Base-by-base conservation (phyloP, 2,113 vertebrate species). In the Lycocorax pyrrhopterus region DNA sequence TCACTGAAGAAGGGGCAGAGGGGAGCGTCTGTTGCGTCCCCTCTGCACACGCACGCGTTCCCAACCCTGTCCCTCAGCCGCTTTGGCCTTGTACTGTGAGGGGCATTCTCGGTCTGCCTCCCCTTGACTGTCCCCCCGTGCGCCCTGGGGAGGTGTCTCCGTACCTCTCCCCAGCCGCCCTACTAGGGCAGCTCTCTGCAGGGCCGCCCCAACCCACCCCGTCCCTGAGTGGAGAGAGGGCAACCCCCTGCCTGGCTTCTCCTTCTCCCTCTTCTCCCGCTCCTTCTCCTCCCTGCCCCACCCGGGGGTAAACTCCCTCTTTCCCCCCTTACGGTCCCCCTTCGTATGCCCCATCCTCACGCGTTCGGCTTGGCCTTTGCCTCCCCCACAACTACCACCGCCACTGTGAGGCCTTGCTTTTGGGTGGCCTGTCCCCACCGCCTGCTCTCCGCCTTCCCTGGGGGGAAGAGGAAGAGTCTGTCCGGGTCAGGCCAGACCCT, bases 321-420 rank as follows among this genome's bases (percentile, higher is more conserved):
- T 73, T 11, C 39, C 18, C 81, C 56, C 44, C 3, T 51, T 55
- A 18, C 0, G 0, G 23, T 25, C 13, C 56, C 59, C 27, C 11
- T 83, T 27, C 0, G 0, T 84, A 21, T 59, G 22, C 35, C 81
- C 78, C 33, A 6, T 81, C 87, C 85, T 59, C 1, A 1, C 0
- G 10, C 13, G 8, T 95, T 77, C 14, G 63, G 90, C 93, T 95
- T 84, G 94, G 86, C 94, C 93, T 95, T 96, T 85, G 81, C 87
- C 84, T 79, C 64, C 84, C 93, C 67, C 21, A 2, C 72, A 26
- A 69, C 78, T 30, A 83, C 85, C 90, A 94, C 83, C 85, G 59
- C 90, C 95, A 90, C 94, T 95, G 94, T 96, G 95, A 96, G 96
- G 95, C 95, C 95, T 96, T 95, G 94, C 91, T 84, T 75, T 71